These are phyloP conservation scores for Eilema caniola DNA, from an alignment of 2,888 invertebrate genomes.

Conservation along the genomic window DNA sequence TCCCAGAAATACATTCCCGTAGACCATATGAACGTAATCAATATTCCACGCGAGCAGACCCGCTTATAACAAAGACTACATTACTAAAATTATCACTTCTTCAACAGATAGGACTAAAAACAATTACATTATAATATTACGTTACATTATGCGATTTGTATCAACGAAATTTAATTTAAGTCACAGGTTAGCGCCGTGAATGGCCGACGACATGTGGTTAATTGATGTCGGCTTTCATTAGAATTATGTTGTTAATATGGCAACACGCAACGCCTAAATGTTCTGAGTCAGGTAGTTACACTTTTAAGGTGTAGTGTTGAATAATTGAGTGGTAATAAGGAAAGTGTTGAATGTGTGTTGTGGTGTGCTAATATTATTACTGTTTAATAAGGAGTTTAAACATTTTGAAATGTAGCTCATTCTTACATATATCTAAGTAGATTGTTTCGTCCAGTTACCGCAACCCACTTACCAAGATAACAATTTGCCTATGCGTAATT, in stretches of 20 bases:
- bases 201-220: constrained; percentile 62
- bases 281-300: constrained; percentile 38
- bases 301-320: constrained; percentile 23
- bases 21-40: too few species aligned
- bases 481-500: too few species aligned
- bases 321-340: constrained; percentile 20
- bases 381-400: not conserved
- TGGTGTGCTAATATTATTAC: not conserved
- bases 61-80: too few species aligned
- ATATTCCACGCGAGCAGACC: too few species aligned
- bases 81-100: not conserved
- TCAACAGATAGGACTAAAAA: constrained; percentile 13
- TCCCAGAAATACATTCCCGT: too few species aligned
- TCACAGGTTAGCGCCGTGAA: constrained; percentile 58
- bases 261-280: constrained; percentile 54
- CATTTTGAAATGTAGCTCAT: too few species aligned
- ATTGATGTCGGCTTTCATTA: constrained; percentile 71
- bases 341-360: constrained; percentile 16
- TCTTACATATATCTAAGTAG: too few species aligned
- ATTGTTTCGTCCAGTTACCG: too few species aligned
- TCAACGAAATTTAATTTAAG: constrained; percentile 70
- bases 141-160: constrained; percentile 56
- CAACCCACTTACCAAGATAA: too few species aligned
- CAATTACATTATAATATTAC: constrained; percentile 43
- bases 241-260: constrained; percentile 63